Conservation (phyloP, 2,888 invertebrate species). For the Serripes groenlandicus region DNA sequence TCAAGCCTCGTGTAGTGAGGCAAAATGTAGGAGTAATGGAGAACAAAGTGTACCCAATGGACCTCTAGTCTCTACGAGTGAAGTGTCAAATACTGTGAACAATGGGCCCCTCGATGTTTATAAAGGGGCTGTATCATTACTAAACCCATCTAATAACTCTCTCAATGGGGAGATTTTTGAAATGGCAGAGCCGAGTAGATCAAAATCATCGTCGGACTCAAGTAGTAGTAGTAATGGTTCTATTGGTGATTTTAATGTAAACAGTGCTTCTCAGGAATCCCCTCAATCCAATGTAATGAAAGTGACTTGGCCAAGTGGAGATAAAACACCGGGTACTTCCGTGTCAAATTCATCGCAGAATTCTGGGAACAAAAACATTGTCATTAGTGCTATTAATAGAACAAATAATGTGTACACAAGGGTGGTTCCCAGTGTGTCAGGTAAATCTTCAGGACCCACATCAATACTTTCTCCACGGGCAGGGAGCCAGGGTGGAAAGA, state of each 20-base stretch:
- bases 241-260: slow-evolving; percentile 7
- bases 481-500: slow-evolving; percentile 70
- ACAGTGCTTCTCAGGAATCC: slow-evolving; percentile 63
- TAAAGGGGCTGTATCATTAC: slow-evolving; percentile 74
- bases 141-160: slow-evolving; percentile 68
- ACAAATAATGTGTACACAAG: slow-evolving; percentile 79
- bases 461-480: slow-evolving; percentile 79
- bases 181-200: slow-evolving; percentile 60
- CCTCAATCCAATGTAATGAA: slow-evolving; percentile 75
- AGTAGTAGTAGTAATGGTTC: slow-evolving; percentile 33
- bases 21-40: slow-evolving; percentile 56
- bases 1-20: slow-evolving; percentile 44
- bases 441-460: slow-evolving; percentile 72
- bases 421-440: slow-evolving; percentile 75
- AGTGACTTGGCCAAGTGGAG: slow-evolving; percentile 74
- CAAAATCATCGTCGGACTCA: slow-evolving; percentile 60
- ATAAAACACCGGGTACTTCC: slow-evolving; percentile 63
- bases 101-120: slow-evolving; percentile 71
- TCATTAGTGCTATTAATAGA: slow-evolving; percentile 82
- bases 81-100: slow-evolving; percentile 55
- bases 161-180: slow-evolving; percentile 66
- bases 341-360: slow-evolving; percentile 53
- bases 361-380: slow-evolving; percentile 77
- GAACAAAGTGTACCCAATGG: slow-evolving; percentile 68
- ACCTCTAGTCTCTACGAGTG: slow-evolving; percentile 65